Conservation (phyloP, 2,113 vertebrate genomes). For the Ictidomys tridecemlineatus region DNA sequence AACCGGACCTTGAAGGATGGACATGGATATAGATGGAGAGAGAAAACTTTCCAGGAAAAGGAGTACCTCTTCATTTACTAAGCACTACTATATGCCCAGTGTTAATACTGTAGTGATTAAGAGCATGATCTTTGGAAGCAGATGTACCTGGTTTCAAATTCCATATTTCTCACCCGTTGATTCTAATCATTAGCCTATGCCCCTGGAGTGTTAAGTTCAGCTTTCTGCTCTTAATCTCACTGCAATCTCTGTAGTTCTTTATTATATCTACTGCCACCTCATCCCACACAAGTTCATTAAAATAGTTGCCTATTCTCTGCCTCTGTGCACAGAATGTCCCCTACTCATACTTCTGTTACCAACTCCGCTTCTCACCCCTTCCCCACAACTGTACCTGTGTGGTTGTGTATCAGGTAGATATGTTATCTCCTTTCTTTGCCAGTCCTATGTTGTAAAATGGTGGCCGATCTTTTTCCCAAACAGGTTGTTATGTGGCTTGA, state of each 20-base stretch:
- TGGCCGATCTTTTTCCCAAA: not conserved
- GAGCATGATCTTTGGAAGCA: not conserved
- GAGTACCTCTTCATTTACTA: conserved; percentile 29
- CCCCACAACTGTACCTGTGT: not conserved
- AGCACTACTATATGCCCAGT: conserved; percentile 17
- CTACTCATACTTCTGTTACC: not conserved
- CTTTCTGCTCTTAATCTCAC: not conserved
- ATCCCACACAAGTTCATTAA: not conserved
- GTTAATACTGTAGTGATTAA: not conserved
- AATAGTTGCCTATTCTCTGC: not conserved
- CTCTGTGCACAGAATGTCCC: not conserved
- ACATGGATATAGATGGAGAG: not conserved
- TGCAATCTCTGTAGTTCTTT: conserved; percentile 14
- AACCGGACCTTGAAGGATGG: not conserved
- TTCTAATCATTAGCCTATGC: not conserved
- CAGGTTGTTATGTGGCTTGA: not conserved
- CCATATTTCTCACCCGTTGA: not conserved
- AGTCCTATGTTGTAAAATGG: conserved; percentile 27
- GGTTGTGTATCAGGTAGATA: not conserved
- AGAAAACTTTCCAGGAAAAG: conserved; percentile 26
- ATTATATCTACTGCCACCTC: not conserved
- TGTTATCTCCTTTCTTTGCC: not conserved
- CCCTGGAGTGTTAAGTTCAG: not conserved
- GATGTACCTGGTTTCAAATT: not conserved
- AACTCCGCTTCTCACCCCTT: not conserved